These are phyloP conservation scores for Tillus elongatus DNA, from an alignment of 2,888 invertebrate species.

Conservation along the genomic window DNA sequence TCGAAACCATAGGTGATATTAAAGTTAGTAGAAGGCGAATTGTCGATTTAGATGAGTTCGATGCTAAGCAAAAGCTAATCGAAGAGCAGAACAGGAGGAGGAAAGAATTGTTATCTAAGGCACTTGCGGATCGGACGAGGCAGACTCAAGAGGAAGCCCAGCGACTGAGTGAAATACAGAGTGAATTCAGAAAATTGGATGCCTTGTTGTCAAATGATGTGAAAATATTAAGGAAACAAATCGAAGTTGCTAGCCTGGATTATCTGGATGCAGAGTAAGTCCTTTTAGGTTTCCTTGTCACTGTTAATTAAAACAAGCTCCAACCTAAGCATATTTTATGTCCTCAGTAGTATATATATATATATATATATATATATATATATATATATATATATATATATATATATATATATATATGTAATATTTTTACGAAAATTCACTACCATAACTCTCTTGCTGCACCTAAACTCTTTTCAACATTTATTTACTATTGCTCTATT, in stretches of 20 bases:
- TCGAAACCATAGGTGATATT: too few species aligned
- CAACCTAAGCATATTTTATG: too few species aligned
- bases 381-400: too few species aligned
- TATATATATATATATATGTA: too few species aligned
- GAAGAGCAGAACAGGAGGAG: constrained; percentile 72
- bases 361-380: too few species aligned
- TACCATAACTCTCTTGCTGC: too few species aligned
- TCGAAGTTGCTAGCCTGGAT: constrained; percentile 63
- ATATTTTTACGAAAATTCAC: too few species aligned
- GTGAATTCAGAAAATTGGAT: constrained; percentile 54
- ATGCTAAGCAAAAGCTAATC: constrained; percentile 62
- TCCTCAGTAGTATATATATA: too few species aligned
- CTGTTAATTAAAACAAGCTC: too few species aligned
- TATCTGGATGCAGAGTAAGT: constrained; percentile 69
- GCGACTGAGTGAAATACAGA: constrained; percentile 53
- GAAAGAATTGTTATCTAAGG: constrained; percentile 62
- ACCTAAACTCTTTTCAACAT: too few species aligned
- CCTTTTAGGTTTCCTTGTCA: constrained; percentile 6
- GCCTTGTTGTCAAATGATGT: constrained; percentile 66
- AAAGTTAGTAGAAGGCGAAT: too few species aligned
- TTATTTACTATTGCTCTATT: too few species aligned
- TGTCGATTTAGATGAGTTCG: constrained; percentile 58
- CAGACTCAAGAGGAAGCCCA: constrained; percentile 63
- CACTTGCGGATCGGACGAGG: constrained; percentile 66
- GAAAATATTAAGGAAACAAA: constrained; percentile 63